These are phyloP conservation scores for Sarcophilus harrisii DNA, from an alignment of 2,797 vertebrate genomes.

Conservation along the genomic window DNA sequence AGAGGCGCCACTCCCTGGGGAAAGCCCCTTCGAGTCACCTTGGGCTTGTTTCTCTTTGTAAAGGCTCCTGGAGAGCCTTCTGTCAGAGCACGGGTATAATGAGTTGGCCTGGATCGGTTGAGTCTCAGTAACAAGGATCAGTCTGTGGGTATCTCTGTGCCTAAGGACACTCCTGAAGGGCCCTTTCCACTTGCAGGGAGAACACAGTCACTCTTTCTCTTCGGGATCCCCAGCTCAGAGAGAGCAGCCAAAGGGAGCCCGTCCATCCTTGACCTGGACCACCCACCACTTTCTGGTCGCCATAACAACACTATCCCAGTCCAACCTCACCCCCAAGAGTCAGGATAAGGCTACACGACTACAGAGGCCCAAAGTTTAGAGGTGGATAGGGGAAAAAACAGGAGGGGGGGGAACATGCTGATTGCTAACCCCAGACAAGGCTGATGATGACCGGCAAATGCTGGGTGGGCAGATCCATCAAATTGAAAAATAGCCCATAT, in stretches of 20 bases:
- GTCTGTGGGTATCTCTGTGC: neutral
- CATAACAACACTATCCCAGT: neutral
- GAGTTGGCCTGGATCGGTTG: neutral
- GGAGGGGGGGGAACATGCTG: neutral
- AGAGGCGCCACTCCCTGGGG: neutral
- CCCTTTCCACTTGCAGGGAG: neutral
- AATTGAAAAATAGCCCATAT: slow-evolving; percentile 51
- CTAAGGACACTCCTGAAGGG: neutral
- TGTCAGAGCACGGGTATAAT: neutral
- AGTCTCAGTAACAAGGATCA: neutral
- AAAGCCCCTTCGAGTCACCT: neutral
- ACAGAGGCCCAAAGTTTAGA: slow-evolving; percentile 43
- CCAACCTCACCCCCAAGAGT: slow-evolving; percentile 14
- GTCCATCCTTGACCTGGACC: neutral
- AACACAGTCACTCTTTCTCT: neutral
- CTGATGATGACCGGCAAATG: slow-evolving; percentile 66
- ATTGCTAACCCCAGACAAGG: slow-evolving; percentile 52
- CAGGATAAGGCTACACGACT: neutral
- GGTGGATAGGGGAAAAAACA: slow-evolving; percentile 10
- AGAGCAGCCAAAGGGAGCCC: neutral
- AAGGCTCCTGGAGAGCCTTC: neutral
- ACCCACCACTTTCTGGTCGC: neutral
- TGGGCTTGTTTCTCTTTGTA: neutral
- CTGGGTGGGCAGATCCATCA: slow-evolving; percentile 61
- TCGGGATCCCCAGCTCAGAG: no score